A percentile compares a stretch with the other conserved stretches of the same genome.
phyloP scores from a whole-genome alignment of 1,140 invertebrate genomes.

The Ridgeia piscesae region DNA sequence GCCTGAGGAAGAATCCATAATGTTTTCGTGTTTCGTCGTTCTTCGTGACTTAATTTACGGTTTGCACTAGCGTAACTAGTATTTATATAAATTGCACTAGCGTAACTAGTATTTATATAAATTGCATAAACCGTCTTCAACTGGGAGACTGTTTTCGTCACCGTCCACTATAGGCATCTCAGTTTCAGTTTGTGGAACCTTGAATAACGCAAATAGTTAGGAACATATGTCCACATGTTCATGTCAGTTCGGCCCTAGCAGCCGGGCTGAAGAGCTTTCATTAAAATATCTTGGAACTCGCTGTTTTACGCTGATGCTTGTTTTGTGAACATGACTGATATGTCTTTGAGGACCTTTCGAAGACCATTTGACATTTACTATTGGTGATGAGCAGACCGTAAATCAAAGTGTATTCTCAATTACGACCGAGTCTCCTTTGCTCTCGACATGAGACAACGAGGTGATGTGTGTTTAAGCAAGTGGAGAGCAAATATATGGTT shows the following conservation, averaged over 20 bases:
- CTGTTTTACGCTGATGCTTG: background rate
- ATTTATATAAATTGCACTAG: too few species aligned
- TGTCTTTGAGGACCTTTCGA: background rate
- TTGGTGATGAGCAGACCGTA: background rate
- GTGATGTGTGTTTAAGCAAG: background rate
- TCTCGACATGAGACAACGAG: background rate
- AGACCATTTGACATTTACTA: background rate
- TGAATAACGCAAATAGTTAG: too few species aligned
- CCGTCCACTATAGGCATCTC: too few species aligned
- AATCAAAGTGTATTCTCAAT: background rate
- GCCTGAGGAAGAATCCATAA: too few species aligned
- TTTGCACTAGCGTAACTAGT: too few species aligned
- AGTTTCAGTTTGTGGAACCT: too few species aligned
- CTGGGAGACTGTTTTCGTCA: too few species aligned
- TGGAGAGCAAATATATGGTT: background rate
- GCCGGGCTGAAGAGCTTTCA: background rate
- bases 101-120: too few species aligned
- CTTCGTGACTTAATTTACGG: too few species aligned
- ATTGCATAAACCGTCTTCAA: too few species aligned
- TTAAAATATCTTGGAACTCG: background rate
- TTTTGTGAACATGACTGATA: background rate
- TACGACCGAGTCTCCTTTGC: background rate
- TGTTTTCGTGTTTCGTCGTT: too few species aligned
- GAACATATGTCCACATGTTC: too few species aligned
- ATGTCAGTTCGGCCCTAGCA: background rate